A percentile compares a stretch with the other conserved stretches of the same genome.
Evolutionary conservation across 2,888 invertebrate genomes (phyloP).

Genomic region (Polydrusus pterygomalis): DNA sequence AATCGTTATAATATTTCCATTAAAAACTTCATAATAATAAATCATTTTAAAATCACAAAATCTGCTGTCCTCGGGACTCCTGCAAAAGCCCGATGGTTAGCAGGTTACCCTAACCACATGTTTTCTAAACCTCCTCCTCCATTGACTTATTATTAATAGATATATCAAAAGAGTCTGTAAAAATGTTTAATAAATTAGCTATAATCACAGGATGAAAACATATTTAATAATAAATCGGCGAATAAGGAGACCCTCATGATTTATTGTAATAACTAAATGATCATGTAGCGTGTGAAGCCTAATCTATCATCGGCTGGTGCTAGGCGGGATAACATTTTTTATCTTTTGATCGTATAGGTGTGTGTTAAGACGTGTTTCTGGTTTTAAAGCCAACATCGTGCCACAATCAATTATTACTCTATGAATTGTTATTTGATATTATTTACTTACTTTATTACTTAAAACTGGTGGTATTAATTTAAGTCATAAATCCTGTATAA

Average conservation of each 20-base stretch:
- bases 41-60: slow-evolving; percentile 9
- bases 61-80: slow-evolving; percentile 56
- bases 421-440: slow-evolving; percentile 5
- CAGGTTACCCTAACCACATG: slow-evolving; percentile 26
- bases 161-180: slow-evolving; percentile 26
- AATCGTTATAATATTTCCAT: no score
- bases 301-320: slow-evolving; percentile 45
- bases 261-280: slow-evolving; percentile 47
- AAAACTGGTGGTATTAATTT: background rate
- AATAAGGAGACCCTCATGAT: slow-evolving; percentile 41
- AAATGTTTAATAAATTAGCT: slow-evolving; percentile 45
- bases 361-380: slow-evolving; percentile 35
- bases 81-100: slow-evolving; percentile 20
- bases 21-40: background rate
- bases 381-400: slow-evolving; percentile 35
- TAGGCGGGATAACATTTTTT: slow-evolving; percentile 43
- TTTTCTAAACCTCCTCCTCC: slow-evolving; percentile 17
- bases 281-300: slow-evolving; percentile 42
- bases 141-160: slow-evolving; percentile 28
- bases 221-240: slow-evolving; percentile 40
- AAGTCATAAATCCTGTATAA: no score
- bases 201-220: slow-evolving; percentile 49
- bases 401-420: slow-evolving; percentile 40
- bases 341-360: slow-evolving; percentile 36
- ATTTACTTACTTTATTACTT: slow-evolving; percentile 14